These are phyloP conservation scores for Staurois parvus DNA, from an alignment of 2,797 vertebrate species.

Conservation along the genomic window DNA sequence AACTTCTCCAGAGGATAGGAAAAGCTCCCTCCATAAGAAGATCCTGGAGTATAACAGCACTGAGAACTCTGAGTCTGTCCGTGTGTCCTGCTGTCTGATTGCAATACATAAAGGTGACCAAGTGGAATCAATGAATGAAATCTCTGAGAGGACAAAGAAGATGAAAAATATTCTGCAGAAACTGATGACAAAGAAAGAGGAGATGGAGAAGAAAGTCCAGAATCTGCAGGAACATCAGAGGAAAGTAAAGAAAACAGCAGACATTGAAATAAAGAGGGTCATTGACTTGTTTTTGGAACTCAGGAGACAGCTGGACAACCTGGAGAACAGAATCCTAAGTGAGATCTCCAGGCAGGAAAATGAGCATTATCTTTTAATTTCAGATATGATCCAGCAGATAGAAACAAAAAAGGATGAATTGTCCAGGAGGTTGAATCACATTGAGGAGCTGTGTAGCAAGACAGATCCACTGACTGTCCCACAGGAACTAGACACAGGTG, in stretches of 20 bases:
- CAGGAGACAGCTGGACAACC: slow-evolving; percentile 8
- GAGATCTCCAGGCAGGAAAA: slow-evolving; percentile 12
- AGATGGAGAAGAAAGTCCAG: background rate
- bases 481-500: background rate
- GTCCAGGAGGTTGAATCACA: background rate
- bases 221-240: background rate
- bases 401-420: background rate
- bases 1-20: background rate
- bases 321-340: background rate
- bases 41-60: slow-evolving; percentile 16
- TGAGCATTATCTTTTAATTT: background rate
- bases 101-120: background rate
- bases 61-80: background rate
- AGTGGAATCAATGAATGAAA: background rate
- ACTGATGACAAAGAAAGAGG: background rate
- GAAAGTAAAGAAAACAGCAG: background rate
- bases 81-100: slow-evolving; percentile 17
- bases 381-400: slow-evolving; percentile 1
- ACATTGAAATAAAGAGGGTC: background rate
- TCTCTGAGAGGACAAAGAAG: background rate
- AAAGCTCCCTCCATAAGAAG: background rate
- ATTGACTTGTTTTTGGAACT: background rate
- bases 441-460: background rate
- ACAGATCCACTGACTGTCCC: background rate
- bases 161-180: background rate